phyloP scores from a whole-genome alignment of 2,113 vertebrate species.

The Pseudorasbora parva region DNA sequence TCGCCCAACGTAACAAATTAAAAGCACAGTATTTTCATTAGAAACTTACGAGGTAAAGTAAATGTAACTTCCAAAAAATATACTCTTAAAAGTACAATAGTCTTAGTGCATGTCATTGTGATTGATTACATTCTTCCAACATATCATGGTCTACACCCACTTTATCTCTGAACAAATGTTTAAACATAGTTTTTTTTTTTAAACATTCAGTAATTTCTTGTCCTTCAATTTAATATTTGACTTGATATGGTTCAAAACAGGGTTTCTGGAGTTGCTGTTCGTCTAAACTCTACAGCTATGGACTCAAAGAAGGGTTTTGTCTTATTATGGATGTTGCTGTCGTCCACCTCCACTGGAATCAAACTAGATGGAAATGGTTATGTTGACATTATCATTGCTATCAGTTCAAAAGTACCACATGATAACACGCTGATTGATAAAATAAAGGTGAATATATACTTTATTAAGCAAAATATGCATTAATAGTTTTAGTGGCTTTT shows the following conservation, averaged over 20 bases:
- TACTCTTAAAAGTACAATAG: too few relatives aligned
- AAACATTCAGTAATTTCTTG: too few relatives aligned
- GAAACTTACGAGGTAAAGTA: too few relatives aligned
- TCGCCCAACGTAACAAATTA: too few relatives aligned
- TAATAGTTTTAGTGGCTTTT: neutral
- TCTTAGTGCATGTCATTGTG: too few relatives aligned
- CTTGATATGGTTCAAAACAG: neutral
- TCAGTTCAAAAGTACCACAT: slow-evolving; percentile 42
- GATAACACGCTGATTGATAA: slow-evolving; percentile 18
- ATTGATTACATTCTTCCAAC: too few relatives aligned
- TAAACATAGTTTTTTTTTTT: too few relatives aligned
- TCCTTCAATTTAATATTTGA: neutral
- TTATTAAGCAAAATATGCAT: too few relatives aligned
- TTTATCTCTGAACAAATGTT: neutral
- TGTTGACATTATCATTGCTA: slow-evolving; percentile 44
- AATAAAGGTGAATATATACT: slow-evolving; percentile 36
- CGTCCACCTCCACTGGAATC: slow-evolving; percentile 27
- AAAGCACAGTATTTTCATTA: too few relatives aligned
- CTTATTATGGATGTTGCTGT: slow-evolving; percentile 5
- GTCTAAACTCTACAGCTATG: slow-evolving; percentile 7
- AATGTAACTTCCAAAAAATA: too few relatives aligned
- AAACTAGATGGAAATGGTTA: slow-evolving; percentile 49
- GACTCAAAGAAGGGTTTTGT: neutral
- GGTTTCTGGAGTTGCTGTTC: neutral
- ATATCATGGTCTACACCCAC: neutral